These are phyloP conservation scores for Scomberomorus guttatus DNA, from an alignment of 2,797 vertebrate species.

Conservation along the genomic window DNA sequence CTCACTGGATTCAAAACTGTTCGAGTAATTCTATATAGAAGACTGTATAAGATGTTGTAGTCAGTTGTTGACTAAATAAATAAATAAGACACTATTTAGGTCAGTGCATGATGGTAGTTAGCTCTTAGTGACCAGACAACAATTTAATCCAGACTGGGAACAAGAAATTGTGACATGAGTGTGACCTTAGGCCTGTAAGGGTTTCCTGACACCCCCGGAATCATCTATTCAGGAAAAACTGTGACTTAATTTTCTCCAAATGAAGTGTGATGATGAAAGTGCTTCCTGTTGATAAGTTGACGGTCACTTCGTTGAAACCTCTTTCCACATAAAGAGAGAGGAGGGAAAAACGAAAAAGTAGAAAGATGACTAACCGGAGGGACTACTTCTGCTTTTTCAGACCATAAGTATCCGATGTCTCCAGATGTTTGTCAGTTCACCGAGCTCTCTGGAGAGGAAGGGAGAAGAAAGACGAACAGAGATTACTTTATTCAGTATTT, in stretches of 20 bases:
- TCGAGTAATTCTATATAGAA: too few species aligned
- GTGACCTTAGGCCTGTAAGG: background rate
- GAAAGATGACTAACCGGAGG: constrained; percentile 35
- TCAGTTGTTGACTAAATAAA: too few species aligned
- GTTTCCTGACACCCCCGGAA: too few species aligned
- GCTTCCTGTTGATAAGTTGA: background rate
- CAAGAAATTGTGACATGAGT: background rate
- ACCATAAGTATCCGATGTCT: background rate
- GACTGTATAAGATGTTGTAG: too few species aligned
- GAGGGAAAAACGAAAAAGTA: background rate
- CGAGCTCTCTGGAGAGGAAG: constrained; percentile 17
- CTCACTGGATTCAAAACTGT: too few species aligned
- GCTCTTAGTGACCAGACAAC: too few species aligned
- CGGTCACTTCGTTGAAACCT: constrained; percentile 31
- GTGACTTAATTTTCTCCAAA: too few species aligned
- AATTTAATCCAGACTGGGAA: too few species aligned
- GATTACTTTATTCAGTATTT: background rate
- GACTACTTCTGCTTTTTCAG: constrained; percentile 57
- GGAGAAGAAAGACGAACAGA: background rate
- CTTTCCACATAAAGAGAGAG: constrained; percentile 8
- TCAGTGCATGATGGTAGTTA: too few species aligned
- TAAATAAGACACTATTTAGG: too few species aligned
- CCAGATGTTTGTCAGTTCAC: constrained; percentile 34
- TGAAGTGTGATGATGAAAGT: constrained; percentile 36
- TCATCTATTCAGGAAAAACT: too few species aligned